Percentiles rank a stretch among this genome's conserved stretches.
phyloP scores from a whole-genome alignment of 2,797 vertebrate genomes.

The Crax fasciolata region DNA sequence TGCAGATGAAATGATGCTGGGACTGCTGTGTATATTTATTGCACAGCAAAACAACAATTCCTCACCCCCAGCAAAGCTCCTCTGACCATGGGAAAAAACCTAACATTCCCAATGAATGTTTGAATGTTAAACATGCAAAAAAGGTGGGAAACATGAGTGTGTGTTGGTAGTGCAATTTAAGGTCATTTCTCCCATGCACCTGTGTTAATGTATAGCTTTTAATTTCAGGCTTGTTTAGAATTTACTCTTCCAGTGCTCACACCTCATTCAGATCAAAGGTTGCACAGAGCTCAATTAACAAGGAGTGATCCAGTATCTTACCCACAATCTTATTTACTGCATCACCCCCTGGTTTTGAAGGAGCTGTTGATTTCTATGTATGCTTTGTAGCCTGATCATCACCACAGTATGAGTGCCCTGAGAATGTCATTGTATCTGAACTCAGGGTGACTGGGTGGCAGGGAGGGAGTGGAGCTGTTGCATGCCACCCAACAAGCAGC shows the following conservation, averaged over 20 bases:
- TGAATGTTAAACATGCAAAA: fast-evolving
- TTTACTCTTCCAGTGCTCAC: neutral
- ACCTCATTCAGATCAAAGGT: neutral
- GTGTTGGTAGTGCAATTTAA: neutral
- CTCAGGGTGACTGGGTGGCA: fast-evolving
- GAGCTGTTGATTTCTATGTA: neutral
- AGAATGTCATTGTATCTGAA: neutral
- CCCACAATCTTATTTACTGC: neutral
- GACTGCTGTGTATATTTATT: neutral
- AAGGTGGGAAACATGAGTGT: neutral
- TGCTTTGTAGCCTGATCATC: neutral
- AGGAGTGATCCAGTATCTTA: neutral
- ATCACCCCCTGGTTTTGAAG: neutral
- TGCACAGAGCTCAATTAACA: neutral
- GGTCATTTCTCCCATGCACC: neutral
- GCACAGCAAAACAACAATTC: neutral
- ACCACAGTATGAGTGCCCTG: neutral
- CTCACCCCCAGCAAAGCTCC: neutral
- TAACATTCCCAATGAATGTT: neutral
- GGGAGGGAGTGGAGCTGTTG: neutral
- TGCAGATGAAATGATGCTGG: fast-evolving
- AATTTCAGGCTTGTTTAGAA: neutral
- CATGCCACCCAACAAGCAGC: neutral
- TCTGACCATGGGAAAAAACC: fast-evolving
- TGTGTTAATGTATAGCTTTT: neutral